Conservation (phyloP, 2,797 vertebrate genomes). For the Gastrophryne carolinensis region DNA sequence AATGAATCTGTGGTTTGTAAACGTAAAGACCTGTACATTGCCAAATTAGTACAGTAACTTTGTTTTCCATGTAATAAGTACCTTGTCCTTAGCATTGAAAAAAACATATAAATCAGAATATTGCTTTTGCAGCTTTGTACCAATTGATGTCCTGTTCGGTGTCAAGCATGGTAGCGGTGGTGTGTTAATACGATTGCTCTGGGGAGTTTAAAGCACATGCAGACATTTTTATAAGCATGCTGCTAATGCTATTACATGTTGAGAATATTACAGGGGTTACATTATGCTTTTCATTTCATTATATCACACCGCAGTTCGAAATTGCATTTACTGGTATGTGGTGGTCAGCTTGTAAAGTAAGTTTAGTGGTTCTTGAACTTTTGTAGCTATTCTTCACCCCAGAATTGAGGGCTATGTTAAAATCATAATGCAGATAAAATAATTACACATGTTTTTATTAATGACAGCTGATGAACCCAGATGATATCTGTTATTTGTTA, state of each 20-base stretch:
- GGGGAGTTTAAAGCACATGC: not conserved
- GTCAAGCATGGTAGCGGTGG: not conserved
- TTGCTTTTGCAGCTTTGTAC: too few species aligned
- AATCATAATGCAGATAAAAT: not conserved
- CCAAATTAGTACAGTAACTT: too few species aligned
- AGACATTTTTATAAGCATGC: not conserved
- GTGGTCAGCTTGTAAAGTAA: not conserved
- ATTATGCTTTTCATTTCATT: not conserved
- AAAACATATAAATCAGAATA: too few species aligned
- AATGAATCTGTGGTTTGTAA: too few species aligned
- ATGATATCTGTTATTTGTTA: too few species aligned
- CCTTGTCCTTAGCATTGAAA: too few species aligned
- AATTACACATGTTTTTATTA: too few species aligned
- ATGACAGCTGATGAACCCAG: too few species aligned
- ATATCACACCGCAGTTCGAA: not conserved
- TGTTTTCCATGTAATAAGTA: too few species aligned
- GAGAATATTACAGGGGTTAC: not conserved
- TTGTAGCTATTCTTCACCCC: not conserved
- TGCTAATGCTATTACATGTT: constrained; percentile 12
- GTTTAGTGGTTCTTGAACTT: not conserved
- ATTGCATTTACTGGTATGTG: not conserved
- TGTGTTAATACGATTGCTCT: constrained; percentile 17
- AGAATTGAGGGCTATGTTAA: not conserved
- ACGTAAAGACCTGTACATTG: too few species aligned
- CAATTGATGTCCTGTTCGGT: not conserved